phyloP scores from a whole-genome alignment of 2,113 vertebrate genomes.

The Clarias macrocephalus region DNA sequence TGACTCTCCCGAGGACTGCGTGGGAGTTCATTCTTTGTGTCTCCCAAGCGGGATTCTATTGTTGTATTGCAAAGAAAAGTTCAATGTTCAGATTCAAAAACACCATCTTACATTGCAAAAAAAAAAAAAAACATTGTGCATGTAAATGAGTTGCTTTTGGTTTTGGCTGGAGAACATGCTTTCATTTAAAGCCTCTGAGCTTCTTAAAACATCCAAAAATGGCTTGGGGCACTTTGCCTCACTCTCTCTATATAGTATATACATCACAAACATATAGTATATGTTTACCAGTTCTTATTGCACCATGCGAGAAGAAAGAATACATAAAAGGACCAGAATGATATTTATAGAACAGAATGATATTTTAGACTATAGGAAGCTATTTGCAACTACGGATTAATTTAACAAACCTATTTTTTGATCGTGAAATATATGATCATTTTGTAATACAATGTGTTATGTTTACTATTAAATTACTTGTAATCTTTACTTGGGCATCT shows the following conservation, averaged over 20 bases:
- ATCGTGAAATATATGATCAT: background rate
- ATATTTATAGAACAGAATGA: background rate
- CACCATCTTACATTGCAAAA: constrained; percentile 68
- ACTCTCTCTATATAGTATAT: constrained; percentile 26
- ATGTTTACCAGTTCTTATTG: constrained; percentile 33
- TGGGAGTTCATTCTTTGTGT: constrained; percentile 69
- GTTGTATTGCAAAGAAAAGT: constrained; percentile 70
- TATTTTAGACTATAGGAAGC: background rate
- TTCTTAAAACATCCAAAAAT: constrained; percentile 58
- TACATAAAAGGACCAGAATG: constrained; percentile 16
- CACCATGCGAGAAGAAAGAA: background rate
- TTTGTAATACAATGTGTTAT: background rate
- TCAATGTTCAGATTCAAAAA: constrained; percentile 72
- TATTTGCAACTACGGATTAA: background rate
- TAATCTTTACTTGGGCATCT: background rate
- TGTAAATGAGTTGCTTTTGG: constrained; percentile 68
- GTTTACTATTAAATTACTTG: background rate
- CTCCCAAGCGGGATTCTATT: constrained; percentile 65
- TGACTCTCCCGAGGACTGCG: constrained; percentile 59
- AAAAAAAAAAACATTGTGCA: constrained; percentile 61
- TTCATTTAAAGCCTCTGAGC: constrained; percentile 65
- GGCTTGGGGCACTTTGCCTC: constrained; percentile 62
- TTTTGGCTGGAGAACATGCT: constrained; percentile 63
- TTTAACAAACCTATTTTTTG: background rate
- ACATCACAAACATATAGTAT: constrained; percentile 34